These are phyloP conservation scores for Catocala fraxini DNA, from an alignment of 2,888 invertebrate species.

Conservation along the genomic window DNA sequence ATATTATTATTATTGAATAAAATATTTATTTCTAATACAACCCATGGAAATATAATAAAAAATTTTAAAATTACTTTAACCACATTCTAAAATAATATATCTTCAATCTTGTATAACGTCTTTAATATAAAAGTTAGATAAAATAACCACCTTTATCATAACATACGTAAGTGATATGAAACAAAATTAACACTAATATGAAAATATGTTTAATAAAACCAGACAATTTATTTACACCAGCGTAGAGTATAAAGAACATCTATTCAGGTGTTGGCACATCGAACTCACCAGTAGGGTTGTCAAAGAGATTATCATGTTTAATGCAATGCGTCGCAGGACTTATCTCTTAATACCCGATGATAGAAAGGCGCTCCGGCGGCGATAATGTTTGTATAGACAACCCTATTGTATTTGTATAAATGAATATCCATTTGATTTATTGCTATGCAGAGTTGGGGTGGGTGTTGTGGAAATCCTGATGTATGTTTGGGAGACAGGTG, in stretches of 20 bases:
- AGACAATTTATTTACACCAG: not conserved
- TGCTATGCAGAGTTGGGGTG: slow-evolving; percentile 1
- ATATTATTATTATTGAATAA: too few species aligned
- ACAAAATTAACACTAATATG: too few species aligned
- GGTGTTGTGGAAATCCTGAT: not conserved
- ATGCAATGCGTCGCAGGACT: slow-evolving; percentile 49
- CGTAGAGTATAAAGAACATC: slow-evolving; percentile 8
- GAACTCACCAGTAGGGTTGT: slow-evolving; percentile 37
- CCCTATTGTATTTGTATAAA: slow-evolving; percentile 38
- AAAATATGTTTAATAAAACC: too few species aligned
- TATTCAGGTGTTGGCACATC: slow-evolving; percentile 15
- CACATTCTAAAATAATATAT: too few species aligned
- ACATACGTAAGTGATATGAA: too few species aligned
- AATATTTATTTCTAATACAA: too few species aligned
- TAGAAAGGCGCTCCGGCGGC: slow-evolving; percentile 50
- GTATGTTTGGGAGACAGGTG: not conserved
- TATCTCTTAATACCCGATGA: slow-evolving; percentile 64
- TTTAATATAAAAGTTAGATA: too few species aligned
- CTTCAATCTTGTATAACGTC: too few species aligned
- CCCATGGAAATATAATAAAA: too few species aligned
- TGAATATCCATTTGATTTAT: slow-evolving; percentile 45
- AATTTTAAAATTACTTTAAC: too few species aligned
- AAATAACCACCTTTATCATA: too few species aligned
- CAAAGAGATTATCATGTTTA: slow-evolving; percentile 54
- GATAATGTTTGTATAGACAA: slow-evolving; percentile 50